These are phyloP conservation scores for Nesidiocoris tenuis DNA, from an alignment of 2,888 invertebrate species.

Conservation along the genomic window DNA sequence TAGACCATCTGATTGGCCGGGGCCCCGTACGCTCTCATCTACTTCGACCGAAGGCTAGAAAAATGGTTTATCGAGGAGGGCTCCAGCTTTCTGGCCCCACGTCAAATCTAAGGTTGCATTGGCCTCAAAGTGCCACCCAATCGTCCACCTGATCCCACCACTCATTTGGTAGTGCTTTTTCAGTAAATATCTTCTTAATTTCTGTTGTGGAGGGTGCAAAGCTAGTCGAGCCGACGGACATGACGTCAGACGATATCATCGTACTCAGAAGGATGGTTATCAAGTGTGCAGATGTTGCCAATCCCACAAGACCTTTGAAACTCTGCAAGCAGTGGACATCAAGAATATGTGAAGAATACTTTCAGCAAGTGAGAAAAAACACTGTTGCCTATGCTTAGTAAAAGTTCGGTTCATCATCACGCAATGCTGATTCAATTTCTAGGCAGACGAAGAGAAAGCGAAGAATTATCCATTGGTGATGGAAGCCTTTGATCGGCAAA, in stretches of 20 bases:
- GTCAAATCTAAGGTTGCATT: too few relatives aligned
- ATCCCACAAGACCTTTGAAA: constrained; percentile 85
- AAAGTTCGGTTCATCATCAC: background rate
- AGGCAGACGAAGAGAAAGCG: constrained; percentile 94
- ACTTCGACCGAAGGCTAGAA: too few relatives aligned
- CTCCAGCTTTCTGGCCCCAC: too few relatives aligned
- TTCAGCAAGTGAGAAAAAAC: constrained; percentile 66
- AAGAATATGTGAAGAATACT: constrained; percentile 96
- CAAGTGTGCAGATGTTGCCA: constrained; percentile 97
- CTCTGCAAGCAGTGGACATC: constrained; percentile 90
- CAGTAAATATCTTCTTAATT: too few relatives aligned
- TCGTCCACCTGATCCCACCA: too few relatives aligned
- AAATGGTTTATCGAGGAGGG: too few relatives aligned
- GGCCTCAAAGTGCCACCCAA: too few relatives aligned
- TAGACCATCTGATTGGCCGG: too few relatives aligned
- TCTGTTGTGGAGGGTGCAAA: constrained; percentile 42
- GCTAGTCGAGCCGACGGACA: constrained; percentile 47
- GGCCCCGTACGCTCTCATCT: too few relatives aligned
- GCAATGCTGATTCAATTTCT: constrained; percentile 16
- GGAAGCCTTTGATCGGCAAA: constrained; percentile 94
- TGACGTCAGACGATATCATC: constrained; percentile 73
- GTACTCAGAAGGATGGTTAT: constrained; percentile 94
- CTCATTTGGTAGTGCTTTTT: too few relatives aligned
- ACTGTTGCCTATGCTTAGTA: background rate
- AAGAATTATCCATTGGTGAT: constrained; percentile 90